Percentiles rank a stretch among this genome's conserved stretches.
Evolutionary conservation across 2,888 invertebrate species (phyloP).

Genomic region (Coelogynopora nodosa): DNA sequence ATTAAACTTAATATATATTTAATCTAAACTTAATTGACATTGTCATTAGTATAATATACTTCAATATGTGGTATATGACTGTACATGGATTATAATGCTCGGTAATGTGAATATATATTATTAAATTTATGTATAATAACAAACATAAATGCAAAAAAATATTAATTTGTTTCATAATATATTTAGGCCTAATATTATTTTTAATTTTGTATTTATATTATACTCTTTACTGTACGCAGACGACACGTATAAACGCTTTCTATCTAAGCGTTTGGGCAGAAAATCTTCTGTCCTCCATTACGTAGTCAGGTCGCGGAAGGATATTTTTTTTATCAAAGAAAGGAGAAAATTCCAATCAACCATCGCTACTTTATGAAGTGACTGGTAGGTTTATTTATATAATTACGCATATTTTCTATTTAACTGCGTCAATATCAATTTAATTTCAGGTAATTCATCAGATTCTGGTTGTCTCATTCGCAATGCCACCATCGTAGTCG

Average conservation of each 20-base stretch:
- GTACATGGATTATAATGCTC: too few relatives aligned
- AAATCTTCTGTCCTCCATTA: background rate
- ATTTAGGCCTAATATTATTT: background rate
- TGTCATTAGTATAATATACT: too few relatives aligned
- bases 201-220: background rate
- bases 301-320: background rate
- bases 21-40: too few relatives aligned
- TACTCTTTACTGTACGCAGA: background rate
- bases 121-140: too few relatives aligned
- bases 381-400: background rate
- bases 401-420: background rate
- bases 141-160: background rate
- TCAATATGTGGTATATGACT: too few relatives aligned
- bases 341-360: background rate
- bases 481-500: background rate
- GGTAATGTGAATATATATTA: too few relatives aligned
- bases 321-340: background rate
- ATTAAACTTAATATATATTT: too few relatives aligned
- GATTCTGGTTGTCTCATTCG: background rate
- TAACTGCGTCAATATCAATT: background rate
- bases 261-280: background rate
- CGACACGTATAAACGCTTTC: background rate
- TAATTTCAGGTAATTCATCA: background rate
- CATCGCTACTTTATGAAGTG: background rate
- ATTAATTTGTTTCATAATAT: background rate